A percentile compares a stretch with the other conserved stretches of the same genome.
Evolutionary conservation across 2,113 vertebrate species (phyloP).

Genomic region (Bos taurus): DNA sequence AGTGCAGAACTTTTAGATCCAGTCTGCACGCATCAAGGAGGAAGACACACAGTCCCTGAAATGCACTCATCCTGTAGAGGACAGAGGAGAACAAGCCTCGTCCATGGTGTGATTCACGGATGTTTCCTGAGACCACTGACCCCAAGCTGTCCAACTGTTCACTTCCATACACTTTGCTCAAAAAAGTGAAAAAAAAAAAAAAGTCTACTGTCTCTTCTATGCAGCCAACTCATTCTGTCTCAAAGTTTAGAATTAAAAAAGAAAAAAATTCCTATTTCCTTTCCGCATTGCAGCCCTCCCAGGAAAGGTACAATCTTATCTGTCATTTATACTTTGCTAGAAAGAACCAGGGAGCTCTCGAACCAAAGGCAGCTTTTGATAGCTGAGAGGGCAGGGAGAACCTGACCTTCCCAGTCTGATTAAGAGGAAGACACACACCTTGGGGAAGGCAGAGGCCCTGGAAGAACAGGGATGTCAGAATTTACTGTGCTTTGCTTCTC

Average conservation of each 20-base stretch:
- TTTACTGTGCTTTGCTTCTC: not conserved
- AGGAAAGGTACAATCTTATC: not conserved
- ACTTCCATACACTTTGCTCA: not conserved
- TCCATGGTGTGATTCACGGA: rapidly evolving
- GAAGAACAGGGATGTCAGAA: not conserved
- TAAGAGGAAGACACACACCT: not conserved
- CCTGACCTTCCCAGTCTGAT: no score
- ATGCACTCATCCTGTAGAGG: not conserved
- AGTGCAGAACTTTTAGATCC: not conserved
- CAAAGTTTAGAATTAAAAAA: not conserved
- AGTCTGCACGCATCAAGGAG: not conserved
- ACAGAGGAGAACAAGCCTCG: not conserved
- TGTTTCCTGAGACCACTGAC: not conserved
- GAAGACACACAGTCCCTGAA: not conserved
- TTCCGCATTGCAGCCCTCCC: not conserved
- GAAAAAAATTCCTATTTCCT: not conserved
- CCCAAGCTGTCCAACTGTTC: not conserved
- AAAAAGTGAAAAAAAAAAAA: not conserved
- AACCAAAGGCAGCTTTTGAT: not conserved
- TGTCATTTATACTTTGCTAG: not conserved
- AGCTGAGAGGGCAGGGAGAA: not conserved
- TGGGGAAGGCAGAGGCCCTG: not conserved
- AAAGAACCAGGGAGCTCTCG: not conserved
- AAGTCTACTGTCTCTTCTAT: not conserved
- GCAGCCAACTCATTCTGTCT: not conserved